These are phyloP conservation scores for Coelogynopora nodosa DNA, from an alignment of 2,888 invertebrate species.

Conservation along the genomic window DNA sequence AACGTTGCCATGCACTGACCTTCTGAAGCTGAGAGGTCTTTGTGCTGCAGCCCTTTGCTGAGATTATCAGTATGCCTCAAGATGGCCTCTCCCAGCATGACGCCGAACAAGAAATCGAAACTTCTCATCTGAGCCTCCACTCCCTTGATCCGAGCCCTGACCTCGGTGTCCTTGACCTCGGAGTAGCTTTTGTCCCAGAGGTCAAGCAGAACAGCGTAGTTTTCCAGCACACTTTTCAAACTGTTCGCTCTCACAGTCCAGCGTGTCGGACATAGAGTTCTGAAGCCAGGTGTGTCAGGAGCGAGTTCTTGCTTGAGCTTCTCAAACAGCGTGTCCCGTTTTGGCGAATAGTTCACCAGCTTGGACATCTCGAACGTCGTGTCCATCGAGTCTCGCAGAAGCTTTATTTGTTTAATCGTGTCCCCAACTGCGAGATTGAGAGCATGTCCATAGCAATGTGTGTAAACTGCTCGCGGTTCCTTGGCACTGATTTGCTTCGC, in stretches of 20 bases:
- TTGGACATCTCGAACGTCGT: constrained; percentile 48
- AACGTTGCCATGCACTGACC: constrained; percentile 37
- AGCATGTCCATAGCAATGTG: not conserved
- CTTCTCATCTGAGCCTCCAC: constrained; percentile 36
- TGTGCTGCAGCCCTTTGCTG: constrained; percentile 35
- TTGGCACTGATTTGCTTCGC: not conserved
- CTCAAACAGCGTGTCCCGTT: constrained; percentile 45
- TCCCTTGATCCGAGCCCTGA: constrained; percentile 37
- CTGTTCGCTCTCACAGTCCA: constrained; percentile 47
- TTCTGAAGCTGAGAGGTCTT: constrained; percentile 40
- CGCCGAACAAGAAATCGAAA: constrained; percentile 40
- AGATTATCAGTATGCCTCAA: constrained; percentile 40
- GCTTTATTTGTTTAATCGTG: not conserved
- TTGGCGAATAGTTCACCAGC: constrained; percentile 48
- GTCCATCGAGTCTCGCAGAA: constrained; percentile 39
- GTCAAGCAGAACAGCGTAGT: constrained; percentile 38
- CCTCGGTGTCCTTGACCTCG: constrained; percentile 38
- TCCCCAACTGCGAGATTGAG: not conserved
- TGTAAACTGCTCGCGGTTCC: not conserved
- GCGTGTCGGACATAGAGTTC: constrained; percentile 47
- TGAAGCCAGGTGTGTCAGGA: constrained; percentile 47
- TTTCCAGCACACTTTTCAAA: constrained; percentile 34
- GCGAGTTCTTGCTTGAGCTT: constrained; percentile 45
- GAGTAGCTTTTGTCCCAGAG: constrained; percentile 22
- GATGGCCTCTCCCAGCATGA: not conserved